Base-by-base conservation (phyloP, 2,888 invertebrate species). In the Aquatica leii region DNA sequence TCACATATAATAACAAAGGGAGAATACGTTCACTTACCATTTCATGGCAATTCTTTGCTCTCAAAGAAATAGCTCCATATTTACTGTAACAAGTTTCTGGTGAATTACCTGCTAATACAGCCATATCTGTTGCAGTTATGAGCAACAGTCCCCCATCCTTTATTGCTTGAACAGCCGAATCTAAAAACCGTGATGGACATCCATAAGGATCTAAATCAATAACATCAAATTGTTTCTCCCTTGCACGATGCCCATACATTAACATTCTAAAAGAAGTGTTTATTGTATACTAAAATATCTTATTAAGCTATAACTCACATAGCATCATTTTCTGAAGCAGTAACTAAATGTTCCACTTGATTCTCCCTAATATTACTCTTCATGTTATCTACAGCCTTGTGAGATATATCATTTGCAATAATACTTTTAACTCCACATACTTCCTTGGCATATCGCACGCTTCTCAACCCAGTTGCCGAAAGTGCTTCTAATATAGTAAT, bases 201-300 rank as follows among this genome's bases (percentile, higher is more conserved):
- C 99, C 99, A 71, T 98, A 99, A 0, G 99, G 99, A 83, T 99
- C 99, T 60, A 99, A 82, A 81, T 99, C 99, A 54, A 99, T 89
- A 0, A 90, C 94, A 75, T 97, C 88, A 79, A 97, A 98, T 37
- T 90, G 86, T 57, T 90, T 85, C 17, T 84, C 82, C 15, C 84
- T 83, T 9, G 9, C 31, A 53, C 90, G 88, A 73, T 92, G 90
- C 71, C 88, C 85, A 75, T 95, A 93, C 95, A 97, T 95, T 1
- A 95, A 77, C 81, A 92, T 88, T 71, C 95, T 96, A 80, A 11
- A 84, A 82, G 54, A 59, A n/a, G n/a, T n/a, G n/a, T n/a, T n/a
- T 9, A 15, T 37, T 18, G 12, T 2, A 49, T 35, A 53, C 12
- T 34, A 21, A n/a, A n/a, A n/a, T n/a, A n/a, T n/a, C n/a, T n/a